Percentiles rank a stretch among this genome's conserved stretches.
Conservation (phyloP, 2,797 vertebrate genomes). For the Furcifer pardalis region DNA sequence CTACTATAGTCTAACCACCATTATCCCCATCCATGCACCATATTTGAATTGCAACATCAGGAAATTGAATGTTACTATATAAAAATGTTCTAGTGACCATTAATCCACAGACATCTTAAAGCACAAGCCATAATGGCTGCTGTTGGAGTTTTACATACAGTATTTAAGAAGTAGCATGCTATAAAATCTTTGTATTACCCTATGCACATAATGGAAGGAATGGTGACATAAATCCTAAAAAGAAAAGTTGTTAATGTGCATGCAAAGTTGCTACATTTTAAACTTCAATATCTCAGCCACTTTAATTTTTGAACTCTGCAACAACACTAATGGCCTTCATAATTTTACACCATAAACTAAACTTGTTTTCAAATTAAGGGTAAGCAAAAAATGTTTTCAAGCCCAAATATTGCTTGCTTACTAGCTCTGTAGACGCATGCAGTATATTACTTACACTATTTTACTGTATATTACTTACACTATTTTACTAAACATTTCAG, state of each 20-base stretch:
- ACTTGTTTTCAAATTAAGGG: slow-evolving; percentile 28
- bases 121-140: background rate
- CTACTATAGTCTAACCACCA: background rate
- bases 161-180: slow-evolving; percentile 25
- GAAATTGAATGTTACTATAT: slow-evolving; percentile 4
- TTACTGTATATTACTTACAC: background rate
- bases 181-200: slow-evolving; percentile 30
- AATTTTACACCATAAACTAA: slow-evolving; percentile 35
- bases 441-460: background rate
- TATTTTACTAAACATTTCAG: background rate
- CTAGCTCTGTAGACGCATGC: background rate
- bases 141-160: slow-evolving; percentile 36
- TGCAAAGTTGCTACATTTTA: slow-evolving; percentile 18
- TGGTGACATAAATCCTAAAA: slow-evolving; percentile 28
- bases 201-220: slow-evolving; percentile 25
- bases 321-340: slow-evolving; percentile 43
- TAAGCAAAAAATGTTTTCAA: slow-evolving; percentile 9
- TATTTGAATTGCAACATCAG: slow-evolving; percentile 16
- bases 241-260: slow-evolving; percentile 37
- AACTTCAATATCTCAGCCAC: slow-evolving; percentile 37
- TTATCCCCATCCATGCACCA: slow-evolving; percentile 9
- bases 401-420: slow-evolving; percentile 1
- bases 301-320: slow-evolving; percentile 44
- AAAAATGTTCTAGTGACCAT: slow-evolving; percentile 15
- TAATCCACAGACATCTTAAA: slow-evolving; percentile 33